A percentile compares a stretch with the other conserved stretches of the same genome.
Conservation (phyloP, 2,888 invertebrate species). For the Andricus curvator region DNA sequence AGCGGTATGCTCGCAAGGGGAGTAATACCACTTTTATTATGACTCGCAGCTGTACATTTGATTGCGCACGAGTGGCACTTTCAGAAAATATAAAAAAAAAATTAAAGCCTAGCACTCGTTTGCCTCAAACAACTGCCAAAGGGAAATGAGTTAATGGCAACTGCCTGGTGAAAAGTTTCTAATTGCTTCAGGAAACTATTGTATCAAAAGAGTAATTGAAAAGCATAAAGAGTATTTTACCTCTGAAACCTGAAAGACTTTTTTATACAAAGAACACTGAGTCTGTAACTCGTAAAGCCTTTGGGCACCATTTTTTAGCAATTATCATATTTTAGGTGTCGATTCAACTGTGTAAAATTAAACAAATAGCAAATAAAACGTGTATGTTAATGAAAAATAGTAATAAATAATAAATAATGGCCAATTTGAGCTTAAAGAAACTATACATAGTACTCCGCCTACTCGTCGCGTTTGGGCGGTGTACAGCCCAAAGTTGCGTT, state of each 20-base stretch:
- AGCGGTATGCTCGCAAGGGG: not conserved
- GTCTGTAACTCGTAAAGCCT: not conserved
- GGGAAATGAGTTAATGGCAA: conserved; percentile 17
- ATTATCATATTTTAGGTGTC: too few relatives aligned
- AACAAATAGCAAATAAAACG: too few relatives aligned
- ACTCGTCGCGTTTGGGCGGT: too few relatives aligned
- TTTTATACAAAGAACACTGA: conserved; percentile 4
- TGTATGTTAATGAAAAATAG: too few relatives aligned
- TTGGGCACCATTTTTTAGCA: too few relatives aligned
- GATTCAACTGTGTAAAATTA: not conserved
- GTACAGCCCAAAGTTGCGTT: too few relatives aligned
- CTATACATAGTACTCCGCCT: too few relatives aligned
- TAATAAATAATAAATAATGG: too few relatives aligned
- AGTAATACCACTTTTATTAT: not conserved
- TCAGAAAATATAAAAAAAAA: not conserved
- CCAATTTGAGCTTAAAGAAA: too few relatives aligned
- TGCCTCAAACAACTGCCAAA: not conserved
- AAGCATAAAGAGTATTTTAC: conserved; percentile 25
- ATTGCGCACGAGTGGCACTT: conserved; percentile 4
- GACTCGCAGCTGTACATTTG: not conserved
- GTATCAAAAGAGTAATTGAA: conserved; percentile 23
- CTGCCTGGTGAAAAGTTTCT: conserved; percentile 4
- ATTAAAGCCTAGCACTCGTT: conserved; percentile 10
- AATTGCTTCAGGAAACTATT: conserved; percentile 34
- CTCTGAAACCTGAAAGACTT: conserved; percentile 5